Percentiles rank a stretch among this genome's conserved stretches.
phyloP scores from a whole-genome alignment of 2,113 vertebrate species.

The Uria lomvia region DNA sequence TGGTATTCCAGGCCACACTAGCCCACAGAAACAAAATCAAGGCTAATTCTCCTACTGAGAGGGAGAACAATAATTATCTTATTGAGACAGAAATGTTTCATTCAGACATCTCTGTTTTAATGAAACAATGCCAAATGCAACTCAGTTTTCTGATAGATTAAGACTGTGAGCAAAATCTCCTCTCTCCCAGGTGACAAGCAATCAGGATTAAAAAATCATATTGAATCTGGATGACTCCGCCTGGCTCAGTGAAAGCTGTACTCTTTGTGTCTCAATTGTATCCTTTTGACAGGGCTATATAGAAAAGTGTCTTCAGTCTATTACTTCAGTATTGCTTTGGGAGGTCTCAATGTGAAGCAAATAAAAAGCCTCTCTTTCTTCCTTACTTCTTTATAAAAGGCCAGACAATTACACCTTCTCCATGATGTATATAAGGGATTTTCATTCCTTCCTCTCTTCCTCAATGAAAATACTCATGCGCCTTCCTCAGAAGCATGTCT shows the following conservation, averaged over 20 bases:
- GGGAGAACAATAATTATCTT: background rate
- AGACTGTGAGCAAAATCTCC: background rate
- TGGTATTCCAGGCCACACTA: background rate
- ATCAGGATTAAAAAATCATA: background rate
- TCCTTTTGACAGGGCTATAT: background rate
- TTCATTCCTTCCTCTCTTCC: background rate
- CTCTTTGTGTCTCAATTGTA: background rate
- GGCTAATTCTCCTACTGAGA: background rate
- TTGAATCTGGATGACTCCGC: background rate
- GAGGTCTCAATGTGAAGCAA: background rate
- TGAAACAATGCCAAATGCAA: background rate
- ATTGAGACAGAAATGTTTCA: background rate
- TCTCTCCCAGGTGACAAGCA: background rate
- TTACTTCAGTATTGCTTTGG: background rate
- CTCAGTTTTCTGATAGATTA: background rate
- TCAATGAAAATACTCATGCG: background rate
- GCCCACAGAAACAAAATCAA: background rate
- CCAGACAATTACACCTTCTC: background rate
- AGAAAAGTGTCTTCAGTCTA: background rate
- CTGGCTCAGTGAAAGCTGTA: background rate
- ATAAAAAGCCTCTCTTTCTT: background rate
- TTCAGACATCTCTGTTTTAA: background rate
- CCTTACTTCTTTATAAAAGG: background rate
- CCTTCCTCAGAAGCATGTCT: background rate
- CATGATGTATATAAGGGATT: background rate